Evolutionary conservation across 2,888 invertebrate genomes (phyloP).

Genomic region (Glyphotaelius pellucidus): DNA sequence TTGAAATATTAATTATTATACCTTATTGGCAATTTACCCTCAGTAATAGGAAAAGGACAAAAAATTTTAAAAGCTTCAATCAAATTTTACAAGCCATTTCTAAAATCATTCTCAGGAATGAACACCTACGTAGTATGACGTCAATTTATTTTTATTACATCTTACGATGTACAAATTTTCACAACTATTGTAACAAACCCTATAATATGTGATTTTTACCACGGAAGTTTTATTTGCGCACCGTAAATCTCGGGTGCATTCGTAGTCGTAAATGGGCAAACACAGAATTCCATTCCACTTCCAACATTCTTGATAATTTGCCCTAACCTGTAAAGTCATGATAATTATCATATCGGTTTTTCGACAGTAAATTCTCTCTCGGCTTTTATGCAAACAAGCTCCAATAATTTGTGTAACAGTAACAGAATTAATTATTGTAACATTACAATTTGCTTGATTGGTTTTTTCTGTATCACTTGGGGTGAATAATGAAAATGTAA

Average conservation of each 20-base stretch:
- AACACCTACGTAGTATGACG: too few species aligned
- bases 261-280: not conserved
- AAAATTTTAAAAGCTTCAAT: too few species aligned
- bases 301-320: not conserved
- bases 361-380: not conserved
- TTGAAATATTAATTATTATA: too few species aligned
- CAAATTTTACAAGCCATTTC: too few species aligned
- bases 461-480: not conserved
- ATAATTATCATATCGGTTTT: constrained; percentile 29
- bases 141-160: too few species aligned
- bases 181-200: too few species aligned
- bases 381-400: not conserved
- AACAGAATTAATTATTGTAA: constrained; percentile 35
- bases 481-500: not conserved
- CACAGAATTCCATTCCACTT: not conserved
- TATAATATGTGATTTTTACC: too few species aligned
- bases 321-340: not conserved
- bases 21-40: too few species aligned
- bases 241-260: not conserved
- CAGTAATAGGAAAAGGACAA: too few species aligned
- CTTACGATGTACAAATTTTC: too few species aligned
- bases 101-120: too few species aligned
- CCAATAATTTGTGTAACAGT: constrained; percentile 31
- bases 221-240: too few species aligned
- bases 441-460: not conserved